Evolutionary conservation across 2,797 vertebrate genomes (phyloP).

Genomic region (Hyperoplus lanceolatus): DNA sequence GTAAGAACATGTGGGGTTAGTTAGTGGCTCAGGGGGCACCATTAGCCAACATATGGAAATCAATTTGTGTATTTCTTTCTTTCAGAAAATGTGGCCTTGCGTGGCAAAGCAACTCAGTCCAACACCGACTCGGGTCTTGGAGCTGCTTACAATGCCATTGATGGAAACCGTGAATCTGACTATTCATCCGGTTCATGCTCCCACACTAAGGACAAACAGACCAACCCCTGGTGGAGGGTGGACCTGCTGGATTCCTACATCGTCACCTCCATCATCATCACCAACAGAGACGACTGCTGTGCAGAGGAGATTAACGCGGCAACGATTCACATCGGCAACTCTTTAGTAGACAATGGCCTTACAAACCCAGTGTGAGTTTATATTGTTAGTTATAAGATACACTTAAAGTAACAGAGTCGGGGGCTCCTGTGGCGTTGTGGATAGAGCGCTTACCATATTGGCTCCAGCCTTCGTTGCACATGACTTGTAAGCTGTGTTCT

Average conservation of each 20-base stretch:
- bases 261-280: slow-evolving; percentile 63
- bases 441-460: too few relatives aligned
- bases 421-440: too few relatives aligned
- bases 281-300: slow-evolving; percentile 62
- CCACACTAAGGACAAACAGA: accelerated
- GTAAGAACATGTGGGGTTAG: too few relatives aligned
- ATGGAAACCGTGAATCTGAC: slow-evolving; percentile 30
- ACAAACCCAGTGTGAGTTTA: slow-evolving; percentile 58
- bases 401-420: too few relatives aligned
- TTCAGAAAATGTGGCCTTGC: slow-evolving; percentile 57
- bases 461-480: too few relatives aligned
- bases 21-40: too few relatives aligned
- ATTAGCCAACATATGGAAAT: background rate
- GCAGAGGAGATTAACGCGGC: slow-evolving; percentile 26
- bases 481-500: too few relatives aligned
- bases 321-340: slow-evolving; percentile 66
- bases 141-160: slow-evolving; percentile 37
- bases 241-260: slow-evolving; percentile 59
- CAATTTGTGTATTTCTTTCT: background rate
- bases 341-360: background rate
- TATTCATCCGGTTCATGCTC: slow-evolving; percentile 29
- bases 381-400: too few relatives aligned
- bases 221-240: slow-evolving; percentile 62
- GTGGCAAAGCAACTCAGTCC: slow-evolving; percentile 59
- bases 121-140: accelerated